Conservation (phyloP, 2,797 vertebrate species). For the Helostoma temminkii region DNA sequence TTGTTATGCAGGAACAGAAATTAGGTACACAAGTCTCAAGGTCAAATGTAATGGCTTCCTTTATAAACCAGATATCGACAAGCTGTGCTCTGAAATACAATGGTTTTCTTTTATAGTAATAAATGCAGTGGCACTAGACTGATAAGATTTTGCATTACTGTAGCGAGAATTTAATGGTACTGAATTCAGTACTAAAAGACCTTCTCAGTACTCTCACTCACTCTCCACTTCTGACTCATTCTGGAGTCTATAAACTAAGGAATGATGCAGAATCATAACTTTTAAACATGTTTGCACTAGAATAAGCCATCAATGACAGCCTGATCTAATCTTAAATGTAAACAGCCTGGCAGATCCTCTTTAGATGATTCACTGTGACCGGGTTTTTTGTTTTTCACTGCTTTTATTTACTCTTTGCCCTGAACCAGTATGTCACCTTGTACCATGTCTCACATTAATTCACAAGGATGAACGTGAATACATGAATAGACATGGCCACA, state of each 20-base stretch:
- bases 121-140: conserved; percentile 32
- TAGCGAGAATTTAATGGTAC: conserved; percentile 34
- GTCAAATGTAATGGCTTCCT: conserved; percentile 64
- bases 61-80: conserved; percentile 65
- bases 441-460: conserved; percentile 45
- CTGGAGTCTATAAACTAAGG: conserved; percentile 20
- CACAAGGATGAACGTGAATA: conserved; percentile 37
- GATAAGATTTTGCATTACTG: conserved; percentile 36
- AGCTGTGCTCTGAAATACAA: conserved; percentile 54
- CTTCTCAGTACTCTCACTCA: conserved; percentile 18
- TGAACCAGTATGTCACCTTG: conserved; percentile 51
- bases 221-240: conserved; percentile 44
- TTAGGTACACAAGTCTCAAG: conserved; percentile 66
- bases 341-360: conserved; percentile 29
- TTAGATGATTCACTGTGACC: conserved; percentile 37
- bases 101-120: conserved; percentile 39
- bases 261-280: conserved; percentile 33
- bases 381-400: conserved; percentile 28
- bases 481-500: conserved; percentile 25
- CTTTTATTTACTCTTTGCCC: conserved; percentile 46
- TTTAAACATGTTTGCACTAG: conserved; percentile 32
- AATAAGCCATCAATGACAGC: conserved; percentile 37
- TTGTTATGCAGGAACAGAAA: conserved; percentile 57
- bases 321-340: conserved; percentile 50
- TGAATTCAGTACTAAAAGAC: conserved; percentile 41